These are phyloP conservation scores for Scrobipalpa costella DNA, from an alignment of 2,888 invertebrate genomes.

Conservation along the genomic window DNA sequence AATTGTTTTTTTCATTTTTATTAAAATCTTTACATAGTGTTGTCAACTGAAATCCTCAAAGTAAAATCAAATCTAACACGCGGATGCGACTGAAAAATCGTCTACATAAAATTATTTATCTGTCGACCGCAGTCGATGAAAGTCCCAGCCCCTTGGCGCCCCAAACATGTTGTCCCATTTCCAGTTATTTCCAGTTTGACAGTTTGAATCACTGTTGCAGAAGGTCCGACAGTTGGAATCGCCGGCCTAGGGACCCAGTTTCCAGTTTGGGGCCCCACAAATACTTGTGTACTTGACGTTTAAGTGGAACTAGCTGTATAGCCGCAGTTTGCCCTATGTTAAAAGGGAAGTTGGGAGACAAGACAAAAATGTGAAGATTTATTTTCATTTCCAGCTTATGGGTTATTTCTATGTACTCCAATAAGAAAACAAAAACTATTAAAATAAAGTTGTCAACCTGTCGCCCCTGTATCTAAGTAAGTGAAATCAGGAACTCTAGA, in stretches of 20 bases:
- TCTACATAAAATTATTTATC: neutral
- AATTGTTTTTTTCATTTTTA: too few species aligned
- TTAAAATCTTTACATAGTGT: too few species aligned
- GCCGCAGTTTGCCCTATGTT: neutral
- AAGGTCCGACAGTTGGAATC: conserved; percentile 15
- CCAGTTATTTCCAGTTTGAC: conserved; percentile 30
- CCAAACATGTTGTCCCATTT: conserved; percentile 19
- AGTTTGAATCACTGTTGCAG: conserved; percentile 30
- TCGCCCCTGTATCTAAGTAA: too few species aligned
- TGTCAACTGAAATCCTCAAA: too few species aligned
- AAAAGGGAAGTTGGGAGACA: neutral
- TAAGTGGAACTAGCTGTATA: neutral
- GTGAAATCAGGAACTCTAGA: too few species aligned
- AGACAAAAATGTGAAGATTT: too few species aligned
- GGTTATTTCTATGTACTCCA: too few species aligned
- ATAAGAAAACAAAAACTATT: too few species aligned
- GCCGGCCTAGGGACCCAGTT: conserved; percentile 1
- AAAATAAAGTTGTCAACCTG: too few species aligned
- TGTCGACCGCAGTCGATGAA: conserved; percentile 7
- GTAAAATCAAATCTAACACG: too few species aligned
- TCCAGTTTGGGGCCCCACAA: conserved; percentile 2
- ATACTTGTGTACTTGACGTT: conserved; percentile 15
- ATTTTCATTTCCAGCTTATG: too few species aligned
- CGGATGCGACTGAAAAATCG: neutral
- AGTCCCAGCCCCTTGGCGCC: neutral